A percentile compares a stretch with the other conserved stretches of the same genome.
Conservation (phyloP, 2,797 vertebrate species). For the Gouania willdenowi region DNA sequence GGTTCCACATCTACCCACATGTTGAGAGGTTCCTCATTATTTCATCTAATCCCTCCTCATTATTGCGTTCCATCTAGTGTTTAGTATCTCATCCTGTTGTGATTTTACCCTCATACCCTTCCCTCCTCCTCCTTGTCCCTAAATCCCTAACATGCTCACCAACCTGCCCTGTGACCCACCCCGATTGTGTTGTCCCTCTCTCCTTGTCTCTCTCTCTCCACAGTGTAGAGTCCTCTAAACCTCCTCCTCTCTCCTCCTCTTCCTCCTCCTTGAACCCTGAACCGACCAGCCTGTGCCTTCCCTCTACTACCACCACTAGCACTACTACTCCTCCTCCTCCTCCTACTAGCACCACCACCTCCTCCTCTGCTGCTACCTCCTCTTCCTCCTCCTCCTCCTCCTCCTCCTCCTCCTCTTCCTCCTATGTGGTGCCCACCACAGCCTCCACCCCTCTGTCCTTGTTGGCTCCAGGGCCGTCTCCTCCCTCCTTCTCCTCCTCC, state of each 20-base stretch:
- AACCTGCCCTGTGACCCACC: constrained; percentile 75
- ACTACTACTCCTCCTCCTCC: constrained; percentile 61
- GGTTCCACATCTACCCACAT: constrained; percentile 11
- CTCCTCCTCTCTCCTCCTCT: constrained; percentile 89
- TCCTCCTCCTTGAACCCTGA: constrained; percentile 91
- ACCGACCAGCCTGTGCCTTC: constrained; percentile 93
- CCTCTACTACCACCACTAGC: constrained; percentile 73
- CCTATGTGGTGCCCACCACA: constrained; percentile 83
- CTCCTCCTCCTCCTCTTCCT: constrained; percentile 82
- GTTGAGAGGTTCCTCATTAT: too few species aligned
- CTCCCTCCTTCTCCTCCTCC: constrained; percentile 83
- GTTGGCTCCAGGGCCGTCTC: constrained; percentile 82
- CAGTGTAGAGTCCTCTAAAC: constrained; percentile 99
- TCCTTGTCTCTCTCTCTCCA: constrained; percentile 85
- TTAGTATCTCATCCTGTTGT: constrained; percentile 50
- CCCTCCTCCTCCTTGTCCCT: constrained; percentile 22
- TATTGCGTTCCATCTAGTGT: constrained; percentile 26
- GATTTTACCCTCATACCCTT: constrained; percentile 68
- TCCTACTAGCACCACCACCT: constrained; percentile 70
- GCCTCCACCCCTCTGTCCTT: constrained; percentile 87
- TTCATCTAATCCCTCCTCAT: constrained; percentile 15
- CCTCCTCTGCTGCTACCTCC: constrained; percentile 82
- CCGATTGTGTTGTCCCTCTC: constrained; percentile 80
- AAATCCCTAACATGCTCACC: constrained; percentile 55
- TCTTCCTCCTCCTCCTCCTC: constrained; percentile 71